Base-by-base conservation (phyloP, 1,140 invertebrate species). In the Brachionus manjavacas region DNA sequence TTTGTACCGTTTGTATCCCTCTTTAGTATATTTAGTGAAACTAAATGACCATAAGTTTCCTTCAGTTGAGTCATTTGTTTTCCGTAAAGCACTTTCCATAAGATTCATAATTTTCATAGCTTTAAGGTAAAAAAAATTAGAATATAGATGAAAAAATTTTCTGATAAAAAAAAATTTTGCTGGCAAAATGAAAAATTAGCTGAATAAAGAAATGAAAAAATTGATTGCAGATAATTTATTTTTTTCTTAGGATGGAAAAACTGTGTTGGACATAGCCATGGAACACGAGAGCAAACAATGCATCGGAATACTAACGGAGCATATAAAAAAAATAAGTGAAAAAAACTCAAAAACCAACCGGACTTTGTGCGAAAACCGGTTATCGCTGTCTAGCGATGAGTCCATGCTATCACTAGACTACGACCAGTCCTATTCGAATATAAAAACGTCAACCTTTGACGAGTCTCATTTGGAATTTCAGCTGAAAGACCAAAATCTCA, bases 211-310 rank as follows among this genome's bases (percentile, higher is more conserved):
- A n/a, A n/a, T n/a, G n/a, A n/a, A n/a, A 43, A 43, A 43, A 12
- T 11, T 43, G 9, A 43, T 2, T 43, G 9, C 9, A 4, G 41
- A 43, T 43, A 43, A 12, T 11, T 43, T 11, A 94, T 1, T n/a
- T 90, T 92, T 55, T 91, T 94, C 25, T 91, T 93, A 85, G 93
- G 94, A 88, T 92, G 92, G 68, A 41, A 85, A 39, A 70, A 85
- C 55, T 0, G 79, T 35, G 7, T 68, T 85, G 28, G 83, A 85
- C 20, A 85, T 85, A 9, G 85, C 85, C 3, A 78, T 60, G 12
- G 49, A 66, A 41, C 84, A 84, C 49, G 66, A 85, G 28, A 74
- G 70, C 41, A 43, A 83, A 35, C 20, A 43, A 72, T 49, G 55
- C 72, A 86, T 88, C 28, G 87, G 86, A 83, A 81, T 88, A 1